Conservation (phyloP, 2,888 invertebrate genomes). For the Oscheius myriophilus region DNA sequence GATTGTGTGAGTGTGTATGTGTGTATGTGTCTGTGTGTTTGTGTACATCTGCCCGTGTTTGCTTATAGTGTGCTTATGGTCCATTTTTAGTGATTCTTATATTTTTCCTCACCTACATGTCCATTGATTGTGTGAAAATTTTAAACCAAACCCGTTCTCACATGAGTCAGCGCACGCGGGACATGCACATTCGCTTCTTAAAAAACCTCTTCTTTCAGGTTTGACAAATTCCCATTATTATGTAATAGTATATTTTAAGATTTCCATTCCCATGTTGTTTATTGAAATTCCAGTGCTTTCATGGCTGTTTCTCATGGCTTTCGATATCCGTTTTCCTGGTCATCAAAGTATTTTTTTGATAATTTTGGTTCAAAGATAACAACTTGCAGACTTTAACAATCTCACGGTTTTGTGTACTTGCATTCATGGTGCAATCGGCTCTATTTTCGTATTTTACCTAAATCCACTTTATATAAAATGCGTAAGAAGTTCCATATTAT, state of each 20-base stretch:
- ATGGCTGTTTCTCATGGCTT: conserved; percentile 1
- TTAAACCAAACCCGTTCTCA: too few relatives aligned
- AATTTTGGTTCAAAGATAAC: neutral
- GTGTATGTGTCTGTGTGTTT: too few relatives aligned
- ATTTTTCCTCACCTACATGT: too few relatives aligned
- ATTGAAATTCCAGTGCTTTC: conserved; percentile 12
- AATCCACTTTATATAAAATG: conserved; percentile 3
- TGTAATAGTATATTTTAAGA: neutral
- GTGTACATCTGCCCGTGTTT: too few relatives aligned
- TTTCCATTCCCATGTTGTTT: conserved; percentile 14
- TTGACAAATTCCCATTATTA: neutral
- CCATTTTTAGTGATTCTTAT: too few relatives aligned
- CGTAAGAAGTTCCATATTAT: neutral
- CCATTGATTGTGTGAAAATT: too few relatives aligned
- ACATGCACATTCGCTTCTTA: too few relatives aligned
- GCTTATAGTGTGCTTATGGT: too few relatives aligned
- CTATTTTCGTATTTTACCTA: conserved; percentile 12
- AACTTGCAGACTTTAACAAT: conserved; percentile 14
- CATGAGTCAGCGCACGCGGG: too few relatives aligned
- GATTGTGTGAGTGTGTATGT: too few relatives aligned
- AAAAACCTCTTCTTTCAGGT: conserved; percentile 9
- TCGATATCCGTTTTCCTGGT: conserved; percentile 10
- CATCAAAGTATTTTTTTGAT: neutral
- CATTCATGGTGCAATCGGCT: conserved; percentile 13
- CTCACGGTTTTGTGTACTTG: neutral